Conservation (phyloP, 2,113 vertebrate genomes). For the Pseudorectes ferrugineus region DNA sequence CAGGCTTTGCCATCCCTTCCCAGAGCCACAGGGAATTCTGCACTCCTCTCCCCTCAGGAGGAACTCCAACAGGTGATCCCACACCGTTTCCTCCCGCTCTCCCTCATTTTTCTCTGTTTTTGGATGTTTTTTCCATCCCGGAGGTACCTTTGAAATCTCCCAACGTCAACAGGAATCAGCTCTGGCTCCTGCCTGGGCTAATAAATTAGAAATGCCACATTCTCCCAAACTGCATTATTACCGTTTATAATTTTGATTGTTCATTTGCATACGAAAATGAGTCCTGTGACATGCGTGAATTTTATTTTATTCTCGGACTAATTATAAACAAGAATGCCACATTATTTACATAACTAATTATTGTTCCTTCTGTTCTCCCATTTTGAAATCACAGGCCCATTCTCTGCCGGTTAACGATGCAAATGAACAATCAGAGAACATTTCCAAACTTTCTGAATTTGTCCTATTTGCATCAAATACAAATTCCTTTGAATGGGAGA, state of each 20-base stretch:
- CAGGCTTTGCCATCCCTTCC: neutral
- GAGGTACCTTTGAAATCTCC: slow-evolving; percentile 66
- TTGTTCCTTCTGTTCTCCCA: slow-evolving; percentile 95
- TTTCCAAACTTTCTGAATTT: slow-evolving; percentile 80
- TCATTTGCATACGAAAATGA: slow-evolving; percentile 99
- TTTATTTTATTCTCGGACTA: slow-evolving; percentile 90
- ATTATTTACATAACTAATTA: slow-evolving; percentile 99
- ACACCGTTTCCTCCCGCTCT: neutral
- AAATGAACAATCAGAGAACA: slow-evolving; percentile 79
- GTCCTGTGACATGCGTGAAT: slow-evolving; percentile 94
- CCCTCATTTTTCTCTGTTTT: neutral
- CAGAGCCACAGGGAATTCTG: neutral
- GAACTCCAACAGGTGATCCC: neutral
- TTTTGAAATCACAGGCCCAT: slow-evolving; percentile 74
- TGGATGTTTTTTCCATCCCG: neutral
- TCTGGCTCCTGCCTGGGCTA: slow-evolving; percentile 72
- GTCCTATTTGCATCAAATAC: slow-evolving; percentile 80
- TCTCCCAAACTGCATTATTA: slow-evolving; percentile 93
- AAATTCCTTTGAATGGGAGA: slow-evolving; percentile 78
- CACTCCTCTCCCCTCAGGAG: neutral
- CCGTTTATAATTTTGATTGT: slow-evolving; percentile 97
- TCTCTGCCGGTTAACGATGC: slow-evolving; percentile 67
- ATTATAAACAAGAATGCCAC: slow-evolving; percentile 99
- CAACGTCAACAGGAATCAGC: slow-evolving; percentile 81
- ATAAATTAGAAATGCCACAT: slow-evolving; percentile 91